Conservation (phyloP, 2,888 invertebrate genomes). For the Mimachlamys varia region DNA sequence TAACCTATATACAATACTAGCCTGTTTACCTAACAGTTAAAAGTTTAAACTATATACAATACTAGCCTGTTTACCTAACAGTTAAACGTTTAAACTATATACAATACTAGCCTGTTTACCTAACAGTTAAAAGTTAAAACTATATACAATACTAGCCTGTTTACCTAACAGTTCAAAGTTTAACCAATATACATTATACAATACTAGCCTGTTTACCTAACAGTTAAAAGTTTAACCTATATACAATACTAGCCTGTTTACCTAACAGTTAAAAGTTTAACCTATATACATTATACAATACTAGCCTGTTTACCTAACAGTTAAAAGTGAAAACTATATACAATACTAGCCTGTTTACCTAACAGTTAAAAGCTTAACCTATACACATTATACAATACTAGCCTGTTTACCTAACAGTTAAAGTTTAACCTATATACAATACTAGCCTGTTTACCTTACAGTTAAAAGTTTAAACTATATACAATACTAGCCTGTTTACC, state of each 20-base stretch:
- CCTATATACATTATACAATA: no score
- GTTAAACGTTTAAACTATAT: no score
- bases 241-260: not conserved
- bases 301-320: not conserved
- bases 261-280: conserved; percentile 38
- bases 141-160: not conserved
- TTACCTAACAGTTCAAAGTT: conserved; percentile 37
- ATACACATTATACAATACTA: not conserved
- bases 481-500: not conserved
- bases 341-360: not conserved
- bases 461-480: no score
- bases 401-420: conserved; percentile 24
- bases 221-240: no score
- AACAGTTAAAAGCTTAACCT: conserved; percentile 39
- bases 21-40: conserved; percentile 32
- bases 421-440: not conserved
- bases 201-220: not conserved
- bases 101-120: not conserved
- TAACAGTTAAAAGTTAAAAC: conserved; percentile 38
- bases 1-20: not conserved
- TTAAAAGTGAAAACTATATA: no score
- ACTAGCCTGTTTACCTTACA: not conserved
- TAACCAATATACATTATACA: no score
- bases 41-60: no score
- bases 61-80: not conserved